Percentiles rank a stretch among this genome's conserved stretches.
These are phyloP conservation scores for Dolichotis patagonum DNA, from an alignment of 2,113 vertebrate genomes.

Conservation along the genomic window DNA sequence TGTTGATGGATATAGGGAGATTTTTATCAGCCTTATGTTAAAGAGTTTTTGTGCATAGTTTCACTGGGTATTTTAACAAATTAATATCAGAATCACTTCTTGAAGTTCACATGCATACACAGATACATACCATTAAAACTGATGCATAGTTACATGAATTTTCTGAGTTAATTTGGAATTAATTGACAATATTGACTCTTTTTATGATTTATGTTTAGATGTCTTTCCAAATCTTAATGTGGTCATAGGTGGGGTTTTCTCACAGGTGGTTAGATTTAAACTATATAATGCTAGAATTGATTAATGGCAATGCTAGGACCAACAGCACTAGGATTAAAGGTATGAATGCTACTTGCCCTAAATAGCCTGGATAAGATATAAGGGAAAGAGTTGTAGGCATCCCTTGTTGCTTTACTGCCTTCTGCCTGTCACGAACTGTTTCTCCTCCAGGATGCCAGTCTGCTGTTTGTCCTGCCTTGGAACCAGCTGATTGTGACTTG, in stretches of 20 bases:
- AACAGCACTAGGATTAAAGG: not conserved
- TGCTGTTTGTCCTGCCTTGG: not conserved
- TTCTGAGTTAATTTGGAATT: not conserved
- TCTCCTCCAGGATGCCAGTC: not conserved
- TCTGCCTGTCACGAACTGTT: not conserved
- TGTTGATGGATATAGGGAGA: not conserved
- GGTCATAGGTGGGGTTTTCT: not conserved
- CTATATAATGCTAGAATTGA: not conserved
- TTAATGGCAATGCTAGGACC: not conserved
- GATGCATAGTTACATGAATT: not conserved
- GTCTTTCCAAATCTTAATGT: not conserved
- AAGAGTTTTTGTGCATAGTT: not conserved
- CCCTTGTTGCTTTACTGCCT: not conserved
- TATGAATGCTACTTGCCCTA: not conserved
- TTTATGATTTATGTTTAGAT: not conserved
- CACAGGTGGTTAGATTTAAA: not conserved
- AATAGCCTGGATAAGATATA: not conserved
- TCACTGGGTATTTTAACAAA: not conserved
- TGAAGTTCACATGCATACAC: not conserved
- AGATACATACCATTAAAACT: not conserved
- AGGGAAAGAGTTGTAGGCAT: not conserved
- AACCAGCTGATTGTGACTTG: not conserved
- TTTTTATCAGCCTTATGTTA: not conserved
- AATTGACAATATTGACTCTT: not conserved
- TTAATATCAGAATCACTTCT: not conserved